These are phyloP conservation scores for Plusia festucae DNA, from an alignment of 2,888 invertebrate genomes.

Conservation along the genomic window DNA sequence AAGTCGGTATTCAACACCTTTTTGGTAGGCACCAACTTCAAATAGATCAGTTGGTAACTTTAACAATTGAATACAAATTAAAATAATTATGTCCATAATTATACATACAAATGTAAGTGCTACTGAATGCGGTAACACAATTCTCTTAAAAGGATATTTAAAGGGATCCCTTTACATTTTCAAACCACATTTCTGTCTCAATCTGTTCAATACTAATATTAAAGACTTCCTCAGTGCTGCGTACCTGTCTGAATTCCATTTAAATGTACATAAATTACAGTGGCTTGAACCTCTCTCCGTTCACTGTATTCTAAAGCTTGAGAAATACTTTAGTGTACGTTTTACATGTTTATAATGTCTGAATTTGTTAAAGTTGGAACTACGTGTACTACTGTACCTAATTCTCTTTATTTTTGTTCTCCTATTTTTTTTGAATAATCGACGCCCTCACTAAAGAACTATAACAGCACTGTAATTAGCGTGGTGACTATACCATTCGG, in stretches of 20 bases:
- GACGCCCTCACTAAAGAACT: too few relatives aligned
- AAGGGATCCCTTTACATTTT: constrained; percentile 16
- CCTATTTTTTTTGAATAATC: too few relatives aligned
- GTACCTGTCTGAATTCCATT: constrained; percentile 42
- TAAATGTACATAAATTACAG: constrained; percentile 59
- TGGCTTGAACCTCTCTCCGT: constrained; percentile 25
- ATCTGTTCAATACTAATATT: constrained; percentile 32
- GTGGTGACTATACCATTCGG: too few relatives aligned
- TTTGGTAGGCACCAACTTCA: too few relatives aligned
- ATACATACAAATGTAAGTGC: constrained; percentile 3
- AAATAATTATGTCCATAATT: constrained; percentile 1
- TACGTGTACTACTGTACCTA: not conserved
- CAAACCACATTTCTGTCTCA: constrained; percentile 27
- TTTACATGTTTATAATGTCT: constrained; percentile 27
- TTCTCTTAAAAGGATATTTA: constrained; percentile 9
- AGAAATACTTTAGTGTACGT: constrained; percentile 27
- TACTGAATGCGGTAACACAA: not conserved
- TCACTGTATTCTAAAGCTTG: constrained; percentile 9
- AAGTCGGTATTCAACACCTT: too few relatives aligned
- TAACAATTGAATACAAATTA: too few relatives aligned
- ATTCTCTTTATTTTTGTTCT: too few relatives aligned
- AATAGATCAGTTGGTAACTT: too few relatives aligned
- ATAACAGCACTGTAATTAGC: too few relatives aligned
- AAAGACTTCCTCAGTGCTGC: constrained; percentile 13
- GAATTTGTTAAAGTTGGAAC: constrained; percentile 6